Base-by-base conservation (phyloP, 2,797 vertebrate species). In the Etheostoma nigrum region DNA sequence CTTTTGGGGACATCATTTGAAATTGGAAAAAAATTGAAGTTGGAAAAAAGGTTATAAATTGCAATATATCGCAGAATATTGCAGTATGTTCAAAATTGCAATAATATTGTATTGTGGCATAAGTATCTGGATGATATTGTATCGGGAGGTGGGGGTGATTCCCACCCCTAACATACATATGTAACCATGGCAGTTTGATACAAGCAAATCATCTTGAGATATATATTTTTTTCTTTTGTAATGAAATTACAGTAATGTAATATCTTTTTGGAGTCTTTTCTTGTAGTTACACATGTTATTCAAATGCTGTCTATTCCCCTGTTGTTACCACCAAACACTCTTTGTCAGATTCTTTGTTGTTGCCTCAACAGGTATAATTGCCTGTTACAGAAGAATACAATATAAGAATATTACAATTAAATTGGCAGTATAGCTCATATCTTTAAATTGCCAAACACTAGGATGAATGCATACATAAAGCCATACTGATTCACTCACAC, bases 271-370 rank as follows among this genome's bases (percentile, higher is more conserved):
- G 80, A 44, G 44, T 70, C 15, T 40, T 78, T 58, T 62, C 2
- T 45, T 66, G 12, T 72, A 45, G 21, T 72, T 65, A 49, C 21
- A 11, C 44, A 51, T 23, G 21, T 51, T 23, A 76, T 72, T 76
- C 36, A 76, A 16, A 76, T 57, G 48, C 48, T 30, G n/a, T 45
- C 58, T 48, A 19, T 81, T 72, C 63, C 58, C 76, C 66, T 45
- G 47, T 58, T 68, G 55, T 51, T 74, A 70, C 71, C 62, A 75
- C 19, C 33, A 47, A 77, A 45, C 27, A 42, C 55, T 53, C 44
- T 44, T n/a, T 71, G 75, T 70, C 67, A 67, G 55, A 52, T 71
- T 69, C 54, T 76, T 75, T 72, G 59, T 69, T 72, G 74, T 81
- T 72, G 30, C 63, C 53, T 78, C 67, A 8, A n/a, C 19, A 62